These are phyloP conservation scores for Darevskia mixta DNA, from an alignment of 2,797 vertebrate genomes.

Conservation along the genomic window DNA sequence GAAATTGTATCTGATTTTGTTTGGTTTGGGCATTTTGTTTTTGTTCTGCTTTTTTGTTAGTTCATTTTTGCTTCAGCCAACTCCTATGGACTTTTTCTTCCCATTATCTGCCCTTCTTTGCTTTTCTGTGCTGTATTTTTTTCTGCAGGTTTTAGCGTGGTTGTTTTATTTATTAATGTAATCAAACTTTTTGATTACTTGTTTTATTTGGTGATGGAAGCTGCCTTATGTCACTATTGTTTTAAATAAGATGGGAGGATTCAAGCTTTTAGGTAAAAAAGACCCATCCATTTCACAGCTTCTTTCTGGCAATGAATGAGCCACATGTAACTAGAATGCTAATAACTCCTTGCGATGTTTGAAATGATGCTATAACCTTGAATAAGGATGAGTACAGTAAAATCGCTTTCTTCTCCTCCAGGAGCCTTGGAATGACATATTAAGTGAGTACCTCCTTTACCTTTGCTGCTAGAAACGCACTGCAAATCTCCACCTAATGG, in stretches of 20 bases:
- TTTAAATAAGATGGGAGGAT: no score
- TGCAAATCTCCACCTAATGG: not conserved
- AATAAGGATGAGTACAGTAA: not conserved
- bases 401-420: not conserved
- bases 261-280: no score
- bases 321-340: not conserved
- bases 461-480: not conserved
- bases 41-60: not conserved
- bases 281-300: no score
- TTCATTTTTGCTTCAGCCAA: no score
- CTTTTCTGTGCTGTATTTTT: not conserved
- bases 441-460: not conserved
- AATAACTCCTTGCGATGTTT: not conserved
- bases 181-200: no score
- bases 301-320: not conserved
- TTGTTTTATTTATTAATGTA: not conserved
- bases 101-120: not conserved
- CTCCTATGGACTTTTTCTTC: not conserved
- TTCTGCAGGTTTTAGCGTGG: not conserved
- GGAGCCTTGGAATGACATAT: no score
- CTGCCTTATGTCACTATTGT: no score
- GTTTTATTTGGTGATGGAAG: no score
- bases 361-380: not conserved
- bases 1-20: not conserved
- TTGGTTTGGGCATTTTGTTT: not conserved